Evolutionary conservation across 2,888 invertebrate species (phyloP), one percentile per base, ranked within the genome.

Genomic region (Eupithecia vulgata): DNA sequence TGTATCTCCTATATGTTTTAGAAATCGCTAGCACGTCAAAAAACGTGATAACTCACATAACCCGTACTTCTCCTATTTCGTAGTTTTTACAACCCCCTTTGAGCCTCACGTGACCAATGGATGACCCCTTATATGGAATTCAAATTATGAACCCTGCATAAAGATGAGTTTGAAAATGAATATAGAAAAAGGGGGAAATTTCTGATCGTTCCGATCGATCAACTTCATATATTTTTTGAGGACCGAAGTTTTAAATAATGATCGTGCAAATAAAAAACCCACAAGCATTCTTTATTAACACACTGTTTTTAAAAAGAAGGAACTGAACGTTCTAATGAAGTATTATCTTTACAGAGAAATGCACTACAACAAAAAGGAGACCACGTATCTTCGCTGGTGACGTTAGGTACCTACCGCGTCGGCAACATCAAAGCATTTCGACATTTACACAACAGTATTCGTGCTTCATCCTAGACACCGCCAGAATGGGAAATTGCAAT

Each of bases 401-500:
- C 82, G 77, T 66, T 69, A 81, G 75, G 74, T 76, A 79, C 67
- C 79, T 75, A 67, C 30, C 69, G 21, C 35, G n/a, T 45, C 79
- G 73, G 74, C 76, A 71, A 64, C 74, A 82, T 81, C 79, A 76
- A 61, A 80, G 82, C 81, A 82, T 82, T 85, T 82, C 84, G 80
- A 80, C 61, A 82, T 84, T 89, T 91, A 91, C 91, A 84, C 88
- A 91, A 90, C 93, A 94, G 93, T 93, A 94, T 93, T 94, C 91
- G 90, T 90, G 90, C 93, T 91, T 92, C 90, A 84, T 89, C 91
- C 89, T 90, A 88, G 86, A 90, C 87, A 86, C 91, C 89, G 88
- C 91, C 90, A 90, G 92, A 91, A 91, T 91, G 91, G 91, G 90
- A 85, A 83, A 88, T 85, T 91, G 91, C 91, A 92, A 92, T 91